Base-by-base conservation (phyloP, 1,140 invertebrate genomes). In the Diabrotica virgifera region DNA sequence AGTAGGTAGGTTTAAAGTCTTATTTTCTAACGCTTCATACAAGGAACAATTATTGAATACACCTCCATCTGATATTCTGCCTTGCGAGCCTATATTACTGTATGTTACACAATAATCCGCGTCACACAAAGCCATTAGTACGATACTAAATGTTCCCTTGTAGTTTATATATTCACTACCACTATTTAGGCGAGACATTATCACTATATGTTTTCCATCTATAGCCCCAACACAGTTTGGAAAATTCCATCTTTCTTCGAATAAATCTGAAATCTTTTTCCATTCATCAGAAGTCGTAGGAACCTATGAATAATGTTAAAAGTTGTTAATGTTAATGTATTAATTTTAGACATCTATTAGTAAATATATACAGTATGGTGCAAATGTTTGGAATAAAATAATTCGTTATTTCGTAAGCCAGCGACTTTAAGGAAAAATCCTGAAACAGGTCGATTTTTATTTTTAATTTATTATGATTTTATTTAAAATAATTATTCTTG, bases 91-190 rank as follows among this genome's bases (percentile, higher is more conserved):
- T 36, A 80, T 67, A 65, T 84, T 76, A 36, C 78, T 72, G 52
- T 74, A 77, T 51, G 75, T 70, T 71, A 83, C 84, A 63, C 75
- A 75, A 67, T 82, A 82, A 55, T 83, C 64, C 12, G 74, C 77
- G 76, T 84, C 81, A 12, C 77, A 77, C 58, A 82, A 55, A 3
- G 78, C 82, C 63, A 85, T 67, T 13, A 85, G 68, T 35, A 85
- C 80, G 55, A 61, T 52, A 13, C 50, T 52, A 12, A 61, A 84
- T 54, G 66, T 77, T 35, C 73, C 67, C 64, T 85, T 85, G 63
- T 84, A 84, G 69, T 85, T 85, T 37, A 72, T 81, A 77, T 74
- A 85, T n/a, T 75, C 66, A 6, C 12, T 24, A 5, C 53, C 53
- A 11, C 12, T 24, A 24, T 55, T 55, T 55, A 35, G 13, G 0